Conservation (phyloP, 2,888 invertebrate genomes). For the Julus scandinavius region DNA sequence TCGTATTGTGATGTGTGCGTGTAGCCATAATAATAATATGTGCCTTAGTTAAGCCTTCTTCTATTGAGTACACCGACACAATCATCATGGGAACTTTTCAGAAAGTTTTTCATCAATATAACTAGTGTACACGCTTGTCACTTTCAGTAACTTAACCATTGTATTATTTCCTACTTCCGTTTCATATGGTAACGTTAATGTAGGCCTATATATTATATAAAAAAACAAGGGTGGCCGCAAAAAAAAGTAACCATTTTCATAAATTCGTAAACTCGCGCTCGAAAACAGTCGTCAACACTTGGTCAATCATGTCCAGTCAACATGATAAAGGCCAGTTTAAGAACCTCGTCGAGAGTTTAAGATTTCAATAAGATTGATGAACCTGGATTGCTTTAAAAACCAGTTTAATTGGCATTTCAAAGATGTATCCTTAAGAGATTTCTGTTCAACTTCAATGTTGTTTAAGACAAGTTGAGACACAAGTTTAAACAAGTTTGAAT, state of each 20-base stretch:
- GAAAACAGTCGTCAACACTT: no score
- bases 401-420: neutral
- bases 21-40: constrained; percentile 14
- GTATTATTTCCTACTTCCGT: neutral
- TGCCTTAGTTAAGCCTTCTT: neutral
- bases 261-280: no score
- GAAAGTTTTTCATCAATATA: neutral
- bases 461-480: neutral
- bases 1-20: neutral
- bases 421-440: neutral
- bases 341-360: no score
- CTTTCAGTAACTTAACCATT: neutral
- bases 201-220: no score
- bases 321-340: no score
- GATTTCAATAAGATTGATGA: neutral
- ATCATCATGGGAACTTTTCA: neutral
- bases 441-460: neutral
- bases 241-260: no score
- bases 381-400: neutral
- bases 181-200: no score
- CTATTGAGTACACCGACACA: constrained; percentile 28
- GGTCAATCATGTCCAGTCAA: no score
- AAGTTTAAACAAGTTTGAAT: neutral
- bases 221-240: no score
- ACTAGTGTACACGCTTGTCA: neutral